phyloP scores from a whole-genome alignment of 2,113 vertebrate species.

The Cavia aperea region DNA sequence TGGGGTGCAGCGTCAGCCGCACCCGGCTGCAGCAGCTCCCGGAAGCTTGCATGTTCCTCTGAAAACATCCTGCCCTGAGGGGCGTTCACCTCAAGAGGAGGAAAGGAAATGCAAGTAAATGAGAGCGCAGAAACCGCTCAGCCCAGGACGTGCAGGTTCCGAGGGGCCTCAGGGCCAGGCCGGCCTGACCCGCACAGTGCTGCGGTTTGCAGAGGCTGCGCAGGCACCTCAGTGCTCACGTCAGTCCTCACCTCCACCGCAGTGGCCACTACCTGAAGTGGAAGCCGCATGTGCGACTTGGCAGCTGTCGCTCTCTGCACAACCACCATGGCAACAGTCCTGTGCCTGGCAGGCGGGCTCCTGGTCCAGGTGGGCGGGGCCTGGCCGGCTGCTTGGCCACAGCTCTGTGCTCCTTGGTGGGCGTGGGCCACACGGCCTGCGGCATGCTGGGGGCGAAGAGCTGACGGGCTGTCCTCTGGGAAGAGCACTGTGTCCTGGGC shows the following conservation, averaged over 20 bases:
- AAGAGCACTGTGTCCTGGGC: conserved; percentile 18
- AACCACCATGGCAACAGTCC: not conserved
- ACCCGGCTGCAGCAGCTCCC: conserved; percentile 71
- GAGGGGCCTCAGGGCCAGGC: not conserved
- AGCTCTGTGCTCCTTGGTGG: not conserved
- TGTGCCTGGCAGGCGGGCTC: not conserved
- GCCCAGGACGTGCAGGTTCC: conserved; percentile 12
- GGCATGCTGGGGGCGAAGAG: not conserved
- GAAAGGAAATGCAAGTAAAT: conserved; percentile 54
- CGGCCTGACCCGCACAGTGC: conserved; percentile 7
- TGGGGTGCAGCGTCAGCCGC: not conserved
- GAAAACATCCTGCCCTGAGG: conserved; percentile 79
- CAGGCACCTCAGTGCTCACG: not conserved
- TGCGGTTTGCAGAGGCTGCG: conserved; percentile 55
- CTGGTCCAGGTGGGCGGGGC: not conserved
- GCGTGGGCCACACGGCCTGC: not conserved
- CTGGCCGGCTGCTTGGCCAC: not conserved
- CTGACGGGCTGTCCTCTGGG: not conserved
- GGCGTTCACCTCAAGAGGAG: conserved; percentile 72
- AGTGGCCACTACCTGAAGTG: conserved; percentile 38
- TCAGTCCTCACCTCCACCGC: not conserved
- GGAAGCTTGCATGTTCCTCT: conserved; percentile 78
- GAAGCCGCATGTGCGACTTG: not conserved
- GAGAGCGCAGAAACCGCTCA: conserved; percentile 59
- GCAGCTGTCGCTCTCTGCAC: not conserved